Evolutionary conservation across 2,888 invertebrate genomes (phyloP).

Genomic region (Nomada fucata): DNA sequence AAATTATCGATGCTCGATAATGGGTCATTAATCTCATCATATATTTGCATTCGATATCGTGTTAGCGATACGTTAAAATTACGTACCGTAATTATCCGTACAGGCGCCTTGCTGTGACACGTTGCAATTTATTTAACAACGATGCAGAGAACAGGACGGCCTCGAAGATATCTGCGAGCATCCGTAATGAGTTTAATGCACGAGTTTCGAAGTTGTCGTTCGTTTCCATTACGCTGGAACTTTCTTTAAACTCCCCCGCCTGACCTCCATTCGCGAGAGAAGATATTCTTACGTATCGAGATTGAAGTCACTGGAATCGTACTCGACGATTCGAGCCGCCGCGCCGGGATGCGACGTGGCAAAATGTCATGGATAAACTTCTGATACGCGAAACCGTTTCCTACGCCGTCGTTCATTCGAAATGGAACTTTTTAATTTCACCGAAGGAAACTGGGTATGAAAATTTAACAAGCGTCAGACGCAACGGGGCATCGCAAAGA

Average conservation of each 20-base stretch:
- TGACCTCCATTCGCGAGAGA: constrained; percentile 58
- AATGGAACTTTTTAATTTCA: constrained; percentile 33
- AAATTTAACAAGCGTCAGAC: constrained; percentile 21
- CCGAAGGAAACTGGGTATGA: background rate
- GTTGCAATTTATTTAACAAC: constrained; percentile 65
- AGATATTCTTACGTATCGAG: constrained; percentile 59
- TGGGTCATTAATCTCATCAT: constrained; percentile 1
- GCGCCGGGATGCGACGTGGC: background rate
- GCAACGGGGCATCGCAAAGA: background rate
- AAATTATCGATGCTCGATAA: constrained; percentile 54
- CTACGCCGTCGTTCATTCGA: background rate
- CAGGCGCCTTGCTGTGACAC: constrained; percentile 55
- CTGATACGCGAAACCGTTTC: constrained; percentile 22
- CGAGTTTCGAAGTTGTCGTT: constrained; percentile 61
- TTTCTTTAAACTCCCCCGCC: constrained; percentile 59
- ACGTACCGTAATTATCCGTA: constrained; percentile 43
- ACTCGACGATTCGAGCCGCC: background rate
- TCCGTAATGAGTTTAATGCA: constrained; percentile 67
- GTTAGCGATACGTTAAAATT: constrained; percentile 1
- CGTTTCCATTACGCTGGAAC: constrained; percentile 58
- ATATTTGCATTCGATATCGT: constrained; percentile 8
- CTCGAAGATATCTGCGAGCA: constrained; percentile 50
- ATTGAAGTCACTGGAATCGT: constrained; percentile 41
- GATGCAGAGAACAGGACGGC: constrained; percentile 26
- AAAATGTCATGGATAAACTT: constrained; percentile 38